Base-by-base conservation (phyloP, 92 coral and sea anemone genomes). In the Zoanthus solanderi region DNA sequence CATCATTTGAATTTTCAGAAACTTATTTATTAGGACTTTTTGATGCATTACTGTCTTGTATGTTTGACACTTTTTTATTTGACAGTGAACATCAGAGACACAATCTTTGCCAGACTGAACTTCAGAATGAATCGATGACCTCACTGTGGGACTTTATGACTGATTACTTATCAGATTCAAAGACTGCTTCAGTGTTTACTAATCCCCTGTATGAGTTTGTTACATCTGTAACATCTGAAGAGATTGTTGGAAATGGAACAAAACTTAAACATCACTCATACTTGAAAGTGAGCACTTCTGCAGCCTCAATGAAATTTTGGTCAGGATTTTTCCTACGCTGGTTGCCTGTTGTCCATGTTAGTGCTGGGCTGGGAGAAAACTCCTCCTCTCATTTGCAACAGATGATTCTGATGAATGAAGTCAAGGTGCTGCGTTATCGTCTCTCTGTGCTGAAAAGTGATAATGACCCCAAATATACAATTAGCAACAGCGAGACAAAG, bases 1-100 rank as follows among this genome's bases (percentile, higher is more conserved):
- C 99, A 0, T 96, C 91, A 74, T 97, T 97, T 82, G 98, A 97
- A 85, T 97, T 95, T 92, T 97, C 99, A 0, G 99, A 97, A 91
- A 94, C 99, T 0, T 97, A 94, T 58, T 90, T 97, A 46, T 90
- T 95, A 61, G 98, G 98, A 0, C 46, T 97, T 32, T 91, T 97
- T 29, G 99, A 97, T 89, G 93, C 97, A 42, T 78, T 97, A 89
- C 89, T 95, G 80, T 97, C 98, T 16, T 93, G 99, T 78, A 94
- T 97, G 96, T 97, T 97, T 69, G 99, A 97, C 67, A 92, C 98
- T 0, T 97, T 97, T 76, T 83, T 97, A 31, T 94, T 97, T 61
- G 98, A 97, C 90, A 90, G 97, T 57, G 99, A 97, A 82, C 93
- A 91, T 34, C 96, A 97, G 47, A 88, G 99, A 48, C 72, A 86